phyloP scores from a whole-genome alignment of 1,140 invertebrate genomes.

The Conus ventricosus region DNA sequence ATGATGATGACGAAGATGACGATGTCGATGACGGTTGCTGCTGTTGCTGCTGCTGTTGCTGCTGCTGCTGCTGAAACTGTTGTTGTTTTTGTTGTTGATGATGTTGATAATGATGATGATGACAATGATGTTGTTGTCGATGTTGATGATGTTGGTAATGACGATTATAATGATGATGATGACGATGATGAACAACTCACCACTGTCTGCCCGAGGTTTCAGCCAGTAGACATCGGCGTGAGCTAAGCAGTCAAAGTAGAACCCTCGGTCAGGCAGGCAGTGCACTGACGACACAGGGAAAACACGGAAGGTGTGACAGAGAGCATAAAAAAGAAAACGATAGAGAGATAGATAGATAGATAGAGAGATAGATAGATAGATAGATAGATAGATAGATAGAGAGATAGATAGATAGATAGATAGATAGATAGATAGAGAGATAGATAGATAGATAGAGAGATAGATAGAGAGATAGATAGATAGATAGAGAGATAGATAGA shows the following conservation, averaged over 20 bases:
- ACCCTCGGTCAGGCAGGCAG: constrained; percentile 53
- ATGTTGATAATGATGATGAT: no score
- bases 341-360: no score
- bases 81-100: background rate
- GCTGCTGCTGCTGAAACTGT: no score
- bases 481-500: no score
- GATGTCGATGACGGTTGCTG: no score
- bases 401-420: background rate
- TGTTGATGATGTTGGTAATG: no score
- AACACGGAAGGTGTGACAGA: background rate
- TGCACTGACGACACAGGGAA: constrained; percentile 54
- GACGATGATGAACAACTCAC: constrained; percentile 36
- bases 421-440: no score
- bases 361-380: background rate
- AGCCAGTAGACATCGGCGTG: constrained; percentile 62
- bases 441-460: background rate
- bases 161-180: background rate
- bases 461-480: no score
- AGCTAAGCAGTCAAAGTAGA: constrained; percentile 63
- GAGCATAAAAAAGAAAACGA: no score
- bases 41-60: no score
- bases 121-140: no score
- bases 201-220: constrained; percentile 27
- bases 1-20: background rate
- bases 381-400: background rate